A percentile compares a stretch with the other conserved stretches of the same genome.
These are phyloP conservation scores for Acleris emargana DNA, from an alignment of 2,888 invertebrate species.

Conservation along the genomic window DNA sequence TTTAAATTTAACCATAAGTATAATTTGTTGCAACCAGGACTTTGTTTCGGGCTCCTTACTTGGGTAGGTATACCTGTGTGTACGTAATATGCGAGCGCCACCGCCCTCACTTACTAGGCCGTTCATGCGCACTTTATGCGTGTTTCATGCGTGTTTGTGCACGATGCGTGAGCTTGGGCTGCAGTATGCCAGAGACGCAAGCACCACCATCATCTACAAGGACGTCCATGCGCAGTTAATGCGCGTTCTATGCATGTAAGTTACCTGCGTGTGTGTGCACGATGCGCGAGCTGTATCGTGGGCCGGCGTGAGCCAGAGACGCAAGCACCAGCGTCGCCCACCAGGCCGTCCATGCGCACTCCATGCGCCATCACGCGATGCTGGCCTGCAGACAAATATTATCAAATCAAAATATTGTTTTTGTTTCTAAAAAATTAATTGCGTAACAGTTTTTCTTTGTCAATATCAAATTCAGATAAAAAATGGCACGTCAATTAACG, in stretches of 20 bases:
- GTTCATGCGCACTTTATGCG: neutral
- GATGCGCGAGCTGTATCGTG: slow-evolving; percentile 90
- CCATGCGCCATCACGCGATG: slow-evolving; percentile 38
- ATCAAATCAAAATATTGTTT: neutral
- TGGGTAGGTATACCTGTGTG: too few relatives aligned
- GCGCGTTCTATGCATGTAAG: slow-evolving; percentile 70
- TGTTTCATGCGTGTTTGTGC: slow-evolving; percentile 88
- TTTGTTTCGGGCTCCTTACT: too few relatives aligned
- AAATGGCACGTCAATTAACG: too few relatives aligned
- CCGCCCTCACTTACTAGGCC: neutral
- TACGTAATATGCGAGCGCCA: too few relatives aligned
- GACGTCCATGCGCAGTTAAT: slow-evolving; percentile 76
- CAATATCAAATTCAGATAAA: too few relatives aligned
- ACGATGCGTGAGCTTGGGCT: slow-evolving; percentile 90
- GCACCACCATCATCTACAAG: slow-evolving; percentile 58
- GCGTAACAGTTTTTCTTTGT: too few relatives aligned
- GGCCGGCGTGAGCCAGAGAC: slow-evolving; percentile 78
- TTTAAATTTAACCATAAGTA: too few relatives aligned
- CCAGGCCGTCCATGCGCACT: slow-evolving; percentile 74
- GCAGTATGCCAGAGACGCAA: slow-evolving; percentile 56
- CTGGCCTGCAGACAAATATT: neutral
- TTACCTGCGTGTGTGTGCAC: slow-evolving; percentile 90
- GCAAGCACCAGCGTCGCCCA: slow-evolving; percentile 71
- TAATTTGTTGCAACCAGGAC: too few relatives aligned
- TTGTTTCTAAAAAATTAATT: neutral